A percentile compares a stretch with the other conserved stretches of the same genome.
Conservation (phyloP, 2,113 vertebrate genomes). For the Phrynocephalus versicolor region DNA sequence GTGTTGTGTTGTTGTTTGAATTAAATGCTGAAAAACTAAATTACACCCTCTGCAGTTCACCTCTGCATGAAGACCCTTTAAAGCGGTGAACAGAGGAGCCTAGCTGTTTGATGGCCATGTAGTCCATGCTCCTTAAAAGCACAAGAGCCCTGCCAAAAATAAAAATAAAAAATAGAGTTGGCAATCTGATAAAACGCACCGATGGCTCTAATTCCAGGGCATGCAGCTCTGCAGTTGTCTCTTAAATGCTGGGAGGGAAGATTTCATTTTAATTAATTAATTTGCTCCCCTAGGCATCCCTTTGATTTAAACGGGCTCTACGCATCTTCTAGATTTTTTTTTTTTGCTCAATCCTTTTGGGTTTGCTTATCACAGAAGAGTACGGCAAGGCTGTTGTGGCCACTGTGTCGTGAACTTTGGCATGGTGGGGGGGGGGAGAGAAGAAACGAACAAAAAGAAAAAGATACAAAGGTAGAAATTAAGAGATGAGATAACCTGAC, state of each 20-base stretch:
- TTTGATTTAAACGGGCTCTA: too few relatives aligned
- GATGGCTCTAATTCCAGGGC: too few relatives aligned
- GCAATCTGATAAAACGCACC: not conserved
- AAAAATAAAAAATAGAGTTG: not conserved
- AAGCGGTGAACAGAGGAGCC: not conserved
- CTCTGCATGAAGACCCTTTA: too few relatives aligned
- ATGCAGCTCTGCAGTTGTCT: not conserved
- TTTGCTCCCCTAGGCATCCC: too few relatives aligned
- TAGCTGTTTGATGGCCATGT: not conserved
- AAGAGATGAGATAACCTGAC: not conserved
- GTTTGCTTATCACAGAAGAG: not conserved
- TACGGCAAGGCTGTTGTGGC: not conserved
- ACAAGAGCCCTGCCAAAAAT: not conserved
- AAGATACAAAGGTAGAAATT: not conserved
- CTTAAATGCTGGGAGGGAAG: not conserved
- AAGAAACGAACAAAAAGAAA: not conserved
- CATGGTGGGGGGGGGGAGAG: too few relatives aligned
- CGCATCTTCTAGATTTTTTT: too few relatives aligned
- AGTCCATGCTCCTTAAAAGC: not conserved
- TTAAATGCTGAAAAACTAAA: too few relatives aligned
- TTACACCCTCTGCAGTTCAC: too few relatives aligned
- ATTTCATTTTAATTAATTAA: not conserved
- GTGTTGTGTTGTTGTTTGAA: too few relatives aligned
- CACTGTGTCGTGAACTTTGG: not conserved
- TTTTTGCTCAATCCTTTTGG: not conserved